Evolutionary conservation across 1,140 invertebrate species (phyloP).

Genomic region (Drosophila pachea): DNA sequence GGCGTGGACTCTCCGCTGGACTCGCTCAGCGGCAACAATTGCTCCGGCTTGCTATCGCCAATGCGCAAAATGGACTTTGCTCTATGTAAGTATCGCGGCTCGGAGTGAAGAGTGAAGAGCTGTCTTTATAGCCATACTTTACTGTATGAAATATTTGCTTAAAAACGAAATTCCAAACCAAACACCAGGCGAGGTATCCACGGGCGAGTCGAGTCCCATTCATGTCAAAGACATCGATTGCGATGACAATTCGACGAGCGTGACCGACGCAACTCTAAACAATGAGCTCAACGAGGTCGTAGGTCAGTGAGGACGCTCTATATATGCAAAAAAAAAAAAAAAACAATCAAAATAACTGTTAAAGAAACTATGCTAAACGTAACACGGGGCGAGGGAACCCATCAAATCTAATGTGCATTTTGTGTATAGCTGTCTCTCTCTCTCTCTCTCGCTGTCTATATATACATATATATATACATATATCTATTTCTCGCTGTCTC

Average conservation of each 20-base stretch:
- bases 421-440: conserved; percentile 30
- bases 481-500: conserved; percentile 31
- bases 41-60: conserved; percentile 65
- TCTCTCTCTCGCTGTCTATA: conserved; percentile 25
- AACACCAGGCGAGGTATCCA: conserved; percentile 83
- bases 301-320: conserved; percentile 81
- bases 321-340: neutral
- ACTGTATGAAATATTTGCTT: conserved; percentile 3
- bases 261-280: conserved; percentile 80
- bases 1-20: conserved; percentile 79
- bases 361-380: conserved; percentile 15
- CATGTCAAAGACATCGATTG: conserved; percentile 85
- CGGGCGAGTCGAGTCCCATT: conserved; percentile 84
- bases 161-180: conserved; percentile 44
- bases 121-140: neutral
- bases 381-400: conserved; percentile 12
- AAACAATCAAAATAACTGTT: neutral
- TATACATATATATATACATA: conserved; percentile 6
- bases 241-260: conserved; percentile 81
- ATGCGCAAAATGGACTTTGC: conserved; percentile 84
- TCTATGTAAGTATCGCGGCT: conserved; percentile 82
- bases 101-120: conserved; percentile 1
- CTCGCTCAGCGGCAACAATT: conserved; percentile 55
- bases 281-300: conserved; percentile 79
- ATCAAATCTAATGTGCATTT: conserved; percentile 39